phyloP scores from a whole-genome alignment of 1,140 invertebrate species.

The Zaprionus gabonicus region DNA sequence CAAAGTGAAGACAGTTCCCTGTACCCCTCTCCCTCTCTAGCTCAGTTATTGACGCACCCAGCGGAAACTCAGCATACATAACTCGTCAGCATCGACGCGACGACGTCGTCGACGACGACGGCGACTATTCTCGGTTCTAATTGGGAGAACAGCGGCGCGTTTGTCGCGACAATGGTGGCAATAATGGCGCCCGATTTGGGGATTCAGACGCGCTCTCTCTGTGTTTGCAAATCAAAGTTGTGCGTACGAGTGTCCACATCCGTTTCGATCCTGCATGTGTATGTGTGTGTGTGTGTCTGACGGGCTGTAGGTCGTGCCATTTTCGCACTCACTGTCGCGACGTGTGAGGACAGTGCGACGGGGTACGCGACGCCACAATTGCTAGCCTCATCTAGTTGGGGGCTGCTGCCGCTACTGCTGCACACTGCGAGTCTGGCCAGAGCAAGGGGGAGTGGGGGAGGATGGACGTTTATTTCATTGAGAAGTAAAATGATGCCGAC shows the following conservation, averaged over 20 bases:
- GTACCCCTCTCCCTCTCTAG: neutral
- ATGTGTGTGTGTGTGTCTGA: constrained; percentile 36
- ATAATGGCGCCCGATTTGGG: constrained; percentile 64
- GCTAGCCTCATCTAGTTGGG: constrained; percentile 63
- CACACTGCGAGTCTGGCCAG: constrained; percentile 9
- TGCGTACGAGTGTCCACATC: constrained; percentile 61
- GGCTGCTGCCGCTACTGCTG: constrained; percentile 13
- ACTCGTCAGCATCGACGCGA: constrained; percentile 65
- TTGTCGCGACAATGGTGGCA: constrained; percentile 75
- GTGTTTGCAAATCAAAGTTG: constrained; percentile 69
- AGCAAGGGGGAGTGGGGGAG: neutral
- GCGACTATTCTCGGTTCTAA: constrained; percentile 69
- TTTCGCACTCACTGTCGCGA: constrained; percentile 57
- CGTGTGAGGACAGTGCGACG: constrained; percentile 51
- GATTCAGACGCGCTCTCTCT: constrained; percentile 45
- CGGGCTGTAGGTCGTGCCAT: constrained; percentile 52
- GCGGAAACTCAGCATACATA: constrained; percentile 46
- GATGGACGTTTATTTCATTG: constrained; percentile 43
- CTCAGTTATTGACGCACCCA: constrained; percentile 5
- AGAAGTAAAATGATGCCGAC: constrained; percentile 66
- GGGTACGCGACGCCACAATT: constrained; percentile 66
- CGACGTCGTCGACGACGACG: constrained; percentile 51
- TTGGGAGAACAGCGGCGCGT: constrained; percentile 67
- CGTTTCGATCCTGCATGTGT: constrained; percentile 36
- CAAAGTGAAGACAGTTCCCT: neutral